Conservation (phyloP, 2,888 invertebrate genomes). For the Agrotis segetum region DNA sequence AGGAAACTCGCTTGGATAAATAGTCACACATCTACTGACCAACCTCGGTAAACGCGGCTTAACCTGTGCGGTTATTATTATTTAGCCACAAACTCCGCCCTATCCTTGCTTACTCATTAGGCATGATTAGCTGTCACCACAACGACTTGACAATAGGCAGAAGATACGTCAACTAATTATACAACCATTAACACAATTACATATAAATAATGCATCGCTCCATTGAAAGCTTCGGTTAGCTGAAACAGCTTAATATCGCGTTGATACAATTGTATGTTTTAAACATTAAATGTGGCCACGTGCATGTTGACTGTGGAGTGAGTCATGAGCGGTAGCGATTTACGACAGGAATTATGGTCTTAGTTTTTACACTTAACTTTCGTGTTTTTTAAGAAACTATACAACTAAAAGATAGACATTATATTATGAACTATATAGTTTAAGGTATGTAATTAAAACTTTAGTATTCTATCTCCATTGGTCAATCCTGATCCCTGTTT, state of each 20-base stretch:
- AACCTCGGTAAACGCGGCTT: background rate
- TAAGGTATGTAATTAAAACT: too few relatives aligned
- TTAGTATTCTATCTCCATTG: too few relatives aligned
- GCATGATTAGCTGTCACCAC: conserved; percentile 6
- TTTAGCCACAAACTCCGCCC: background rate
- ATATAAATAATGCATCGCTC: conserved; percentile 49
- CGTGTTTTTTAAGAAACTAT: too few relatives aligned
- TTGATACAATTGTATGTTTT: conserved; percentile 57
- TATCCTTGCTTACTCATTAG: background rate
- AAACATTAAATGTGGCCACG: conserved; percentile 53
- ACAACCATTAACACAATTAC: conserved; percentile 18
- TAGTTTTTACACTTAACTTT: background rate
- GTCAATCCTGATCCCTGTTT: too few relatives aligned
- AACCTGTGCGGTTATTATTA: background rate
- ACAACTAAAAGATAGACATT: too few relatives aligned
- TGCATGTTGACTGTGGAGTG: conserved; percentile 1
- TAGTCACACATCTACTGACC: background rate
- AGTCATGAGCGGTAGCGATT: conserved; percentile 31
- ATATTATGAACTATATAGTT: too few relatives aligned
- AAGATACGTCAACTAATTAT: conserved; percentile 19
- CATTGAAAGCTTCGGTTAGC: conserved; percentile 51
- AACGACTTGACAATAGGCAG: conserved; percentile 12
- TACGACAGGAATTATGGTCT: background rate
- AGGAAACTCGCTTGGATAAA: background rate
- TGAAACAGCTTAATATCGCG: conserved; percentile 57